Evolutionary conservation across 2,888 invertebrate genomes (phyloP).

Genomic region (Tholera decimalis): DNA sequence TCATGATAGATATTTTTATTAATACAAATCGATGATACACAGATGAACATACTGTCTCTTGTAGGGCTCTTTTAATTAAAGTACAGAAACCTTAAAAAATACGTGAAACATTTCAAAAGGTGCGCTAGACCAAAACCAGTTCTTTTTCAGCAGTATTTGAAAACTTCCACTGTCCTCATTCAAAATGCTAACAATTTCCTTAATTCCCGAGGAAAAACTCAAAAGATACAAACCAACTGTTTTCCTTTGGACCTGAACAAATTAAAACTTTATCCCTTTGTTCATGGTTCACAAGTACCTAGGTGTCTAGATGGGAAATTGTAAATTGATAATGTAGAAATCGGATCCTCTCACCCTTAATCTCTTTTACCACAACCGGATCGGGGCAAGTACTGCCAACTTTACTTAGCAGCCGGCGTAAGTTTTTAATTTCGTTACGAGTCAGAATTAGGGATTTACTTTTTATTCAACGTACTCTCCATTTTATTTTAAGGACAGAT

Average conservation of each 20-base stretch:
- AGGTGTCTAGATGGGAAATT: constrained; percentile 68
- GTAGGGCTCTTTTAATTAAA: too few species aligned
- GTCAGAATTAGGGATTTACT: constrained; percentile 74
- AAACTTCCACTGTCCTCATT: constrained; percentile 25
- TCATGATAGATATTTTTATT: too few species aligned
- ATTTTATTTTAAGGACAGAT: constrained; percentile 71
- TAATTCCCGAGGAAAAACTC: constrained; percentile 28
- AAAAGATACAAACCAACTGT: constrained; percentile 33
- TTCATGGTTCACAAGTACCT: constrained; percentile 61
- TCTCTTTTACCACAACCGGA: constrained; percentile 63
- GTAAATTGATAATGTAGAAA: constrained; percentile 79
- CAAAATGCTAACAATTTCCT: constrained; percentile 22
- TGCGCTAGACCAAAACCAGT: neutral
- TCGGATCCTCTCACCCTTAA: constrained; percentile 67
- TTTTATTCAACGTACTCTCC: constrained; percentile 71
- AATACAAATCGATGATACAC: too few species aligned
- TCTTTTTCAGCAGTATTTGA: constrained; percentile 2
- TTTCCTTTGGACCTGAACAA: constrained; percentile 50
- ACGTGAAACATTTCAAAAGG: too few species aligned
- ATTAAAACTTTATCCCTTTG: constrained; percentile 51
- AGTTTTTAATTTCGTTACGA: constrained; percentile 83
- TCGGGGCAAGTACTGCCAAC: constrained; percentile 70
- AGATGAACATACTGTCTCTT: too few species aligned
- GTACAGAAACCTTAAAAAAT: too few species aligned
- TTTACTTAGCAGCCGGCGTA: constrained; percentile 69